Evolutionary conservation across 2,113 vertebrate genomes (phyloP), one percentile per base, ranked within the genome.

Genomic region (Poeciliopsis occidentalis): DNA sequence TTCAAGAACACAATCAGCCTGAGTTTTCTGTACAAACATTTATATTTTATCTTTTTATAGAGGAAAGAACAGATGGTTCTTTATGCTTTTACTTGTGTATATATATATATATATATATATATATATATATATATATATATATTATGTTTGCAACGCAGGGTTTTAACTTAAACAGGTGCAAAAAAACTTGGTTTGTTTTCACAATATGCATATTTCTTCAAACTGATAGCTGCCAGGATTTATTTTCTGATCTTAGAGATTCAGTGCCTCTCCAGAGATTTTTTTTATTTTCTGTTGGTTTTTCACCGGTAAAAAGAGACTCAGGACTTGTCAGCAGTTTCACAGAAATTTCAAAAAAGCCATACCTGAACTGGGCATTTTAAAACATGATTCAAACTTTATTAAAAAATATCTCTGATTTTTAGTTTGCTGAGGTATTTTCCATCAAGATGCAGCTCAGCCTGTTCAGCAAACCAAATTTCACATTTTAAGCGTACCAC

Each of bases 151-250:
- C 12, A 41, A 41, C 12, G 3, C 12, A 15, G 1, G 22, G 24
- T 57, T 57, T 57, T n/a, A n/a, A 19, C 51, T 6, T 57, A 39
- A 39, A 24, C 31, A 3, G 30, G 12, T 34, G 8, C 31, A 64
- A 4, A 37, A 65, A 65, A 13, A 57, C 8, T 57, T n/a, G 7
- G 2, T 57, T 54, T 54, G 51, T 54, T n/a, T 57, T 57, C 51
- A n/a, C 22, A 22, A 11, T 22, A 57, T n/a, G 8, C 22, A 57
- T 24, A 24, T 57, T 57, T 24, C 8, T 24, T 69, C 12, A 79
- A 76, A 82, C 80, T 60, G 1, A 75, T 74, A 60, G 62, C 63
- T 69, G 37, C 65, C 60, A 39, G 51, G 65, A 8, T 57, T 54
- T 11, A n/a, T 64, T 60, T 62, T 39, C 69, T 72, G 10, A 60